phyloP scores from a whole-genome alignment of 2,888 invertebrate genomes.

The Nemoura dubitans region DNA sequence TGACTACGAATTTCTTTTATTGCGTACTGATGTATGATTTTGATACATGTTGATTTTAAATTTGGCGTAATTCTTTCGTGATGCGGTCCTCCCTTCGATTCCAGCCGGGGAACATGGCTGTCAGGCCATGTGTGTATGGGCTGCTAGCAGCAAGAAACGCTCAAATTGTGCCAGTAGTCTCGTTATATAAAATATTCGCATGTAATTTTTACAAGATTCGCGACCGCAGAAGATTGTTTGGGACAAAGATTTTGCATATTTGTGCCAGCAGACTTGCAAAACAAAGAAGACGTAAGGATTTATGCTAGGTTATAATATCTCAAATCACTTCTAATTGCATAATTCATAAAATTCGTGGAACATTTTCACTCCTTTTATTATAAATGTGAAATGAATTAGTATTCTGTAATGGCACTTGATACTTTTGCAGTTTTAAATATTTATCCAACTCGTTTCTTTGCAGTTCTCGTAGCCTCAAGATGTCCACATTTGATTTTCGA shows the following conservation, averaged over 20 bases:
- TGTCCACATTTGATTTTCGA: not conserved
- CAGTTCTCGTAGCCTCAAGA: not conserved
- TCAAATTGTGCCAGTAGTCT: not conserved
- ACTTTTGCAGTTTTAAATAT: not conserved
- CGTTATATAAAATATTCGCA: not conserved
- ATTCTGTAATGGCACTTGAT: not conserved
- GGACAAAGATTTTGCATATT: not conserved
- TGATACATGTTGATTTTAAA: no score
- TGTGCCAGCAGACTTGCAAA: not conserved
- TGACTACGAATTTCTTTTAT: no score
- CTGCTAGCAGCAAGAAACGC: not conserved
- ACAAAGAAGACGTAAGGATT: not conserved
- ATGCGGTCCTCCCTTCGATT: not conserved
- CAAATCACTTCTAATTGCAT: not conserved
- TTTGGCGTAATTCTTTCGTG: not conserved
- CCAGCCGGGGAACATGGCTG: not conserved
- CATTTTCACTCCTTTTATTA: not conserved
- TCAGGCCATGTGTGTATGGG: not conserved
- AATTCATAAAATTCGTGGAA: not conserved
- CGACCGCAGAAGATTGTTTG: not conserved
- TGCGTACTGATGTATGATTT: no score
- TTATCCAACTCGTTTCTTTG: not conserved
- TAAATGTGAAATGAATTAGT: not conserved
- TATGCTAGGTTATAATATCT: not conserved
- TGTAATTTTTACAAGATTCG: not conserved